phyloP scores from a whole-genome alignment of 1,140 invertebrate genomes.

The Pseudoatta argentina region DNA sequence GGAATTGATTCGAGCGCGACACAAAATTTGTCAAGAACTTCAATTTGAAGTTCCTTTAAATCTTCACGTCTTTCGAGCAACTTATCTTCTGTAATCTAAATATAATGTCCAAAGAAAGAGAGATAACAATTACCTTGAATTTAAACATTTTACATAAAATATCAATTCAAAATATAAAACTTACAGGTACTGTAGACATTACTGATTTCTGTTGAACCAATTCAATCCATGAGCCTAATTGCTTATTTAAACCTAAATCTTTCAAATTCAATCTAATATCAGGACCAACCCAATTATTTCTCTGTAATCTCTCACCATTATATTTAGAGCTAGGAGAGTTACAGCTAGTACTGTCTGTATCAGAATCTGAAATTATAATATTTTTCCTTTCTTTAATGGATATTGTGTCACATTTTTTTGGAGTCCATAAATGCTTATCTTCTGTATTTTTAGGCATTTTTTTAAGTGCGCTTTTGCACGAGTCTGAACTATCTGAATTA shows the following conservation, averaged over 20 bases:
- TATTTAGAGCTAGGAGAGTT: slow-evolving; percentile 47
- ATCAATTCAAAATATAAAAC: slow-evolving; percentile 32
- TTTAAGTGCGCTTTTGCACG: neutral
- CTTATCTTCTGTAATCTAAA: slow-evolving; percentile 75
- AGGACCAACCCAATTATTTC: slow-evolving; percentile 68
- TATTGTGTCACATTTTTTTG: slow-evolving; percentile 13
- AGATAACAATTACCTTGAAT: neutral
- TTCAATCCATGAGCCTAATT: slow-evolving; percentile 76
- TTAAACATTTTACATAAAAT: neutral
- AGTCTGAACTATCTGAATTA: slow-evolving; percentile 60
- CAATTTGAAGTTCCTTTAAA: slow-evolving; percentile 78
- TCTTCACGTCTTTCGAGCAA: slow-evolving; percentile 69
- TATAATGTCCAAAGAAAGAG: neutral
- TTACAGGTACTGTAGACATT: slow-evolving; percentile 72
- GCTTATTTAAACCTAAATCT: slow-evolving; percentile 75
- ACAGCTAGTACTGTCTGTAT: slow-evolving; percentile 31
- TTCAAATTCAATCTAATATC: slow-evolving; percentile 72
- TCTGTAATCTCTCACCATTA: neutral
- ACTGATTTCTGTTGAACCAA: slow-evolving; percentile 61
- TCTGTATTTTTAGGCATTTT: neutral
- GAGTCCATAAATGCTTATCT: slow-evolving; percentile 3
- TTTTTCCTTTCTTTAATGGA: slow-evolving; percentile 22
- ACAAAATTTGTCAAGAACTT: slow-evolving; percentile 80
- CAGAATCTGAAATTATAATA: slow-evolving; percentile 67
- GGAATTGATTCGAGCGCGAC: slow-evolving; percentile 79